phyloP scores from a whole-genome alignment of 2,113 vertebrate genomes.

The Balaeniceps rex region DNA sequence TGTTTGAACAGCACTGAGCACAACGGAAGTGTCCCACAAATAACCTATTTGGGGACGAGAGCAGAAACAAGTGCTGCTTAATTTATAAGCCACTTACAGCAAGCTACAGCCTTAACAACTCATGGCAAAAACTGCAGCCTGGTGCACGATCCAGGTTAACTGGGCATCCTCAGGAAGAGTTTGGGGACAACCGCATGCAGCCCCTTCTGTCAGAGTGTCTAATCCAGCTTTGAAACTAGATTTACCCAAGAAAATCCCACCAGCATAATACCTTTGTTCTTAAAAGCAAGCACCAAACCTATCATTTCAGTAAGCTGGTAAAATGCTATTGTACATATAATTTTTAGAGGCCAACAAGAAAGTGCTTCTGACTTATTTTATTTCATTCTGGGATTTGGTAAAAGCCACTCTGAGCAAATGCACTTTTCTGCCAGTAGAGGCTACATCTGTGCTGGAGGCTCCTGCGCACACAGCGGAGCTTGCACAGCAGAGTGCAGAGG shows the following conservation, averaged over 20 bases:
- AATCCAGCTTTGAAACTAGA: not conserved
- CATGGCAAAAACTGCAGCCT: fast-evolving
- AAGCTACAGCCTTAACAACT: not conserved
- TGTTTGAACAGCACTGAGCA: not conserved
- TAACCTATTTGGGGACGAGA: not conserved
- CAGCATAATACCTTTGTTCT: not conserved
- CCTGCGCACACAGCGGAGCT: not conserved
- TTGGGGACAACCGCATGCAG: not conserved
- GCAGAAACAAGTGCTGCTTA: not conserved
- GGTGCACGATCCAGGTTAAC: not conserved
- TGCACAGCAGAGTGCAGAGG: not conserved
- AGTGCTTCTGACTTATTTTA: not conserved
- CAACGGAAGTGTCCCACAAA: not conserved
- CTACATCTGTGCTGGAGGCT: not conserved
- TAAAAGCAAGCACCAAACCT: not conserved
- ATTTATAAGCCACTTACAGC: not conserved
- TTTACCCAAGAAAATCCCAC: not conserved
- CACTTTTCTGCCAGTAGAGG: not conserved
- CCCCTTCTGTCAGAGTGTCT: not conserved
- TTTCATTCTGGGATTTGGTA: not conserved
- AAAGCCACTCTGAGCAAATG: not conserved
- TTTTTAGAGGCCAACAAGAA: not conserved
- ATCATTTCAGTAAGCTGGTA: not conserved
- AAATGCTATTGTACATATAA: fast-evolving
- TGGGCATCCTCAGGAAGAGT: not conserved